Percentiles rank a stretch among this genome's conserved stretches.
Conservation (phyloP, 2,797 vertebrate genomes). For the Tragopan temminckii region DNA sequence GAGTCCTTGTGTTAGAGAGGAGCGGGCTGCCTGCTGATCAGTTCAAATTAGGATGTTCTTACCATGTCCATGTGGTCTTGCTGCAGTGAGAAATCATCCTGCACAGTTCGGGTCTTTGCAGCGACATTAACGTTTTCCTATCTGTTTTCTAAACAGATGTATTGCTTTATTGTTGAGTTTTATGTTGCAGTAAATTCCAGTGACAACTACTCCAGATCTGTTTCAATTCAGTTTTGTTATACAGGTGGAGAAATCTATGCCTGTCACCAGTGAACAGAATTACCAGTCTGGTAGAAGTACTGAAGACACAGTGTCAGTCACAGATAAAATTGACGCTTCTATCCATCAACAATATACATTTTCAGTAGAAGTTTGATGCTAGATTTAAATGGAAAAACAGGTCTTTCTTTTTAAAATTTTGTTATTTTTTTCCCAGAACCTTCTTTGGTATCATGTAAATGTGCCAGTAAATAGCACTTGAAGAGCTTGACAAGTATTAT, state of each 20-base stretch:
- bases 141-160: constrained; percentile 18
- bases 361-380: not conserved
- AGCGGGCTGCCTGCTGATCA: constrained; percentile 30
- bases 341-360: not conserved
- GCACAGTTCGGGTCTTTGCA: not conserved
- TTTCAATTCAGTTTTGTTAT: not conserved
- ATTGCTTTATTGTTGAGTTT: constrained; percentile 6
- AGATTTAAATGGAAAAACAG: not conserved
- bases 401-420: not conserved
- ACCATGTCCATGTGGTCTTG: not conserved
- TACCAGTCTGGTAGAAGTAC: not conserved
- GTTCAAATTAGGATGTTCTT: constrained; percentile 29
- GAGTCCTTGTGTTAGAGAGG: not conserved
- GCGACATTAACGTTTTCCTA: not conserved
- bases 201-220: not conserved
- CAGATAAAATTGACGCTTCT: not conserved
- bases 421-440: not conserved
- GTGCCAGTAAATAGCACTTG: not conserved
- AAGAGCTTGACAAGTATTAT: not conserved
- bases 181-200: constrained; percentile 20
- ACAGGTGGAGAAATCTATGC: not conserved
- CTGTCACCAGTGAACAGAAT: not conserved
- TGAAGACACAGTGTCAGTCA: not conserved
- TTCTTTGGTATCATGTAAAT: not conserved
- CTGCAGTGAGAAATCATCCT: constrained; percentile 2